These are phyloP conservation scores for Nomia melanderi DNA, from an alignment of 1,140 invertebrate genomes.

Conservation along the genomic window DNA sequence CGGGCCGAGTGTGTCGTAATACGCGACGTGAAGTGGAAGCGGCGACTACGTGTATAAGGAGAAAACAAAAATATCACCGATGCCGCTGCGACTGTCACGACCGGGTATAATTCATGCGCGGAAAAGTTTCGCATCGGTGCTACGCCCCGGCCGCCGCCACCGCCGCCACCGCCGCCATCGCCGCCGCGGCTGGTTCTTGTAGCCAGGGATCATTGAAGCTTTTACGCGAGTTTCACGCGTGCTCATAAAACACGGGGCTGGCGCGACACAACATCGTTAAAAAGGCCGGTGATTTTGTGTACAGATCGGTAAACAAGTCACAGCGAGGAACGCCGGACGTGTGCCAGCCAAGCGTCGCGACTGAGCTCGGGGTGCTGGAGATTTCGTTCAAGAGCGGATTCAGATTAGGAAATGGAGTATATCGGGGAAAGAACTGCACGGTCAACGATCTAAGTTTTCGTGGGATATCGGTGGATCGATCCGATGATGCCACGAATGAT, in stretches of 20 bases:
- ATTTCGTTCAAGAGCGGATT: too few species aligned
- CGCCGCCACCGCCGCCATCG: too few species aligned
- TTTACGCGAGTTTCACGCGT: slow-evolving; percentile 43
- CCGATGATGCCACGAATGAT: too few species aligned
- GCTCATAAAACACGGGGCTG: slow-evolving; percentile 35
- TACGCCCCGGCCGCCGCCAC: neutral
- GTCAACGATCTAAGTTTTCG: too few species aligned
- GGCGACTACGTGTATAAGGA: slow-evolving; percentile 29
- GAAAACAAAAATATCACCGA: slow-evolving; percentile 48
- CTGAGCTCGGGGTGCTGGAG: too few species aligned
- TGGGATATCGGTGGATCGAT: too few species aligned
- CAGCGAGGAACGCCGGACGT: slow-evolving; percentile 21
- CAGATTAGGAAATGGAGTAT: too few species aligned
- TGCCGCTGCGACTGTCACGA: slow-evolving; percentile 33
- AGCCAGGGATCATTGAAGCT: slow-evolving; percentile 40
- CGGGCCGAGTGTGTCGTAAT: slow-evolving; percentile 50
- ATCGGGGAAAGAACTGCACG: too few species aligned
- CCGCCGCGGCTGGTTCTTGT: neutral
- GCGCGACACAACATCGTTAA: slow-evolving; percentile 31
- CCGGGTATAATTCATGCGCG: slow-evolving; percentile 46
- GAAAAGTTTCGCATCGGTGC: slow-evolving; percentile 31
- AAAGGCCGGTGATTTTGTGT: slow-evolving; percentile 39
- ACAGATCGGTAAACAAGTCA: slow-evolving; percentile 36
- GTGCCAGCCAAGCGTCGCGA: slow-evolving; percentile 43
- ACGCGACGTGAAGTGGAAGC: slow-evolving; percentile 46